Conservation (phyloP, 1,140 invertebrate genomes). For the Lanistes nyassanus region DNA sequence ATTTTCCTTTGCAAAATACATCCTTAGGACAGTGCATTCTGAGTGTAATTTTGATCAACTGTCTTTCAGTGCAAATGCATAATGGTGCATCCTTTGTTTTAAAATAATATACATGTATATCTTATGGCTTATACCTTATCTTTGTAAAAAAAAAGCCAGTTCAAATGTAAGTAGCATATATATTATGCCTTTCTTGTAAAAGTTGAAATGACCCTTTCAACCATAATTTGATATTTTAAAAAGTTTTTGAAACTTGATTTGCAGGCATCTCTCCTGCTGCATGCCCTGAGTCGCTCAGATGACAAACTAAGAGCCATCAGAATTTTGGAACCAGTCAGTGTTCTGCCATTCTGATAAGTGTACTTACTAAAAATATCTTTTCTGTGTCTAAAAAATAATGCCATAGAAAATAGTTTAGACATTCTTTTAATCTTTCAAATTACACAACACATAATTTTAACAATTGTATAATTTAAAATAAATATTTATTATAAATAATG, state of each 20-base stretch:
- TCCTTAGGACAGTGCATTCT: neutral
- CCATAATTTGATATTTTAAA: neutral
- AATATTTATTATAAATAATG: no score
- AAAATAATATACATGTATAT: neutral
- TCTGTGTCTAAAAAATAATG: no score
- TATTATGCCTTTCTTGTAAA: neutral
- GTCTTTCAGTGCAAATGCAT: neutral
- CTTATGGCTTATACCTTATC: neutral
- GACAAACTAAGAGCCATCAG: slow-evolving; percentile 59
- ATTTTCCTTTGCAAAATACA: neutral
- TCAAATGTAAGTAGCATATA: no score
- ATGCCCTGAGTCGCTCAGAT: slow-evolving; percentile 51
- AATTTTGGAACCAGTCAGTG: slow-evolving; percentile 62
- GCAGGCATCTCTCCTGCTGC: slow-evolving; percentile 54
- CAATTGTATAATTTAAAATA: no score
- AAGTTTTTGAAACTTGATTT: neutral
- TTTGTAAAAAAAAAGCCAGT: neutral
- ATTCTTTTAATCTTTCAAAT: no score
- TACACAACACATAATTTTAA: no score
- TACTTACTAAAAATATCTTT: no score
- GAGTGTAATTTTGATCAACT: neutral
- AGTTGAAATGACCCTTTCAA: neutral
- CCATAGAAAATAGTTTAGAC: no score
- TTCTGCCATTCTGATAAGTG: neutral
- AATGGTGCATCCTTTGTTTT: neutral